phyloP scores from a whole-genome alignment of 2,113 vertebrate species.

The Maccullochella peelii region DNA sequence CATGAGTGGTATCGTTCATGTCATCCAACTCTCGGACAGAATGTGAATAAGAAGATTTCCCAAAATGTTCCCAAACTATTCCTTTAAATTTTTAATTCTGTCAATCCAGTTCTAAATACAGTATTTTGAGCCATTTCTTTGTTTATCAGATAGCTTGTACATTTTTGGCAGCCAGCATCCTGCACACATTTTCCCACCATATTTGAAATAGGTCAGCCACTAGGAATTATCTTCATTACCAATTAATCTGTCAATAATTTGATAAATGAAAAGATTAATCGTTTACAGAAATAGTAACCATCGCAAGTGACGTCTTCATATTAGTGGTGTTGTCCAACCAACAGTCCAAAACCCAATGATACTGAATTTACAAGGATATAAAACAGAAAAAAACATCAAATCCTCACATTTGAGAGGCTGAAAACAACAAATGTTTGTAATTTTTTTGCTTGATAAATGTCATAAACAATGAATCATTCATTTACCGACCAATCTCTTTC shows the following conservation, averaged over 20 bases:
- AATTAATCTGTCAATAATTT: not conserved
- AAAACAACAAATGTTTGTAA: not conserved
- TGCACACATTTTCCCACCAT: not conserved
- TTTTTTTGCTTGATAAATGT: not conserved
- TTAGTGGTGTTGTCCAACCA: not conserved
- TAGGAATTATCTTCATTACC: not conserved
- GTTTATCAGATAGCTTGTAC: not conserved
- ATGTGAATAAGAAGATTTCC: not conserved
- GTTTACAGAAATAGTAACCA: not conserved
- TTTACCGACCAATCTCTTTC: not conserved
- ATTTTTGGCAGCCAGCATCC: not conserved
- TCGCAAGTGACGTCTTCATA: not conserved
- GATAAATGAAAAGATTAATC: not conserved
- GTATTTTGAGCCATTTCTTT: not conserved
- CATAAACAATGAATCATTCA: not conserved
- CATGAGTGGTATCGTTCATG: not conserved
- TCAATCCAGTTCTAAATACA: not conserved
- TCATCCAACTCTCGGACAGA: not conserved
- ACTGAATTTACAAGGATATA: not conserved
- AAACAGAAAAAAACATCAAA: not conserved
- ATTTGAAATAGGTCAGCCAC: not conserved
- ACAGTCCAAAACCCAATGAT: not conserved
- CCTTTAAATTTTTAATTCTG: not conserved
- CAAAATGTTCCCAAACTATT: not conserved
- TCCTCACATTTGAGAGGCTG: not conserved